Conservation (phyloP, 2,888 invertebrate species). For the Chymomyza procnemis region DNA sequence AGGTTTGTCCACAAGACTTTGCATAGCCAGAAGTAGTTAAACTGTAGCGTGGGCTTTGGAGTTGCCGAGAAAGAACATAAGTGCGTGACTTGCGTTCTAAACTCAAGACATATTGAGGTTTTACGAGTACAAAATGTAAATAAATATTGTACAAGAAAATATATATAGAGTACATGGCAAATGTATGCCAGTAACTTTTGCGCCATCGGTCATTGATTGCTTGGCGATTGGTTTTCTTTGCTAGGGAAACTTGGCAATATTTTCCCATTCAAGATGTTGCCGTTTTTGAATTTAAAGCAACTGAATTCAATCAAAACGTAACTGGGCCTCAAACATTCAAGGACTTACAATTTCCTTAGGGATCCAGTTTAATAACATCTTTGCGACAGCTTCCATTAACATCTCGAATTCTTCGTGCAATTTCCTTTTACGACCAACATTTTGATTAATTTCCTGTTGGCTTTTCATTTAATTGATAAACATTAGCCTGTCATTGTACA, state of each 20-base stretch:
- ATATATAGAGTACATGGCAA: not conserved
- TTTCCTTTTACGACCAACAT: not conserved
- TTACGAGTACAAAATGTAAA: not conserved
- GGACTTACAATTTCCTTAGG: too few relatives aligned
- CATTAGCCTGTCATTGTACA: constrained; percentile 41
- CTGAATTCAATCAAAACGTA: too few relatives aligned
- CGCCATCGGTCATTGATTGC: not conserved
- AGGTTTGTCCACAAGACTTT: not conserved
- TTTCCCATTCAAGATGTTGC: too few relatives aligned
- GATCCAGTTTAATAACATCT: too few relatives aligned
- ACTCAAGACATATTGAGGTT: constrained; percentile 20
- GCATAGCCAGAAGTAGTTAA: not conserved
- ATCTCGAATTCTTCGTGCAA: not conserved
- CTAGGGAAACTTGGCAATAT: too few relatives aligned
- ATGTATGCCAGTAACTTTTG: not conserved
- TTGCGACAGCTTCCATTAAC: not conserved
- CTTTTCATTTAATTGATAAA: constrained; percentile 21
- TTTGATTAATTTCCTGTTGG: constrained; percentile 26
- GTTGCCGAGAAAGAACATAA: constrained; percentile 30
- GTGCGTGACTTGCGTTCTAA: constrained; percentile 67
- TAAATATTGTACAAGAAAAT: not conserved
- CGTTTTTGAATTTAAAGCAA: too few relatives aligned
- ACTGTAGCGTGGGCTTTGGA: constrained; percentile 47
- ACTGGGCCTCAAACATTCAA: too few relatives aligned
- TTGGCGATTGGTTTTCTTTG: too few relatives aligned